A percentile compares a stretch with the other conserved stretches of the same genome.
These are phyloP conservation scores for Apotomis betuletana DNA, from an alignment of 2,888 invertebrate genomes.

Conservation along the genomic window DNA sequence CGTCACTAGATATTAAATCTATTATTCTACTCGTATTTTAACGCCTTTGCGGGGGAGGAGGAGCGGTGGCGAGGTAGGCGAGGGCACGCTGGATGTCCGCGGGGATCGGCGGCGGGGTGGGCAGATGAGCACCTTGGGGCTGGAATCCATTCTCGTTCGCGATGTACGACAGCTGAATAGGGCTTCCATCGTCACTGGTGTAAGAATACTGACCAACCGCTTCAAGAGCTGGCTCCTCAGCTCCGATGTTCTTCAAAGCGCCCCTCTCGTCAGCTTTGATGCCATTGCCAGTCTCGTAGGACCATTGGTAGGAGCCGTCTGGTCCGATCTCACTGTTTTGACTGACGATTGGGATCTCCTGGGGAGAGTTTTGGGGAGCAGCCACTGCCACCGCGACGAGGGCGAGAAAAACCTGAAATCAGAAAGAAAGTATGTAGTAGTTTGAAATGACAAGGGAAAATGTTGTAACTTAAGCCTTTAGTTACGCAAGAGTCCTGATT, in stretches of 20 bases:
- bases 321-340: slow-evolving; percentile 81
- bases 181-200: slow-evolving; percentile 85
- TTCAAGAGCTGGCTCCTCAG: slow-evolving; percentile 77
- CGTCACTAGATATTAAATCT: slow-evolving; percentile 4
- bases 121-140: slow-evolving; percentile 84
- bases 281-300: slow-evolving; percentile 86
- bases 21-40: slow-evolving; percentile 41
- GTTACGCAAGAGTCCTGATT: no score
- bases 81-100: slow-evolving; percentile 86
- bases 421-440: no score
- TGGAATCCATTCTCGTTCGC: slow-evolving; percentile 89
- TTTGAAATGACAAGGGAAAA: no score
- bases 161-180: slow-evolving; percentile 84
- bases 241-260: slow-evolving; percentile 80
- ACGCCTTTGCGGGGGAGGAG: slow-evolving; percentile 73
- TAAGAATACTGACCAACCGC: slow-evolving; percentile 86
- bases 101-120: slow-evolving; percentile 88
- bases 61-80: slow-evolving; percentile 86
- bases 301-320: slow-evolving; percentile 84
- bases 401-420: slow-evolving; percentile 71
- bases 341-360: slow-evolving; percentile 78
- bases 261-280: slow-evolving; percentile 84
- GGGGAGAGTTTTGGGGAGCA: slow-evolving; percentile 62
- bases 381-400: slow-evolving; percentile 68
- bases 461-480: no score